phyloP scores from a whole-genome alignment of 64 coral and sea anemone genomes.

The Exaiptasia diaphana region DNA sequence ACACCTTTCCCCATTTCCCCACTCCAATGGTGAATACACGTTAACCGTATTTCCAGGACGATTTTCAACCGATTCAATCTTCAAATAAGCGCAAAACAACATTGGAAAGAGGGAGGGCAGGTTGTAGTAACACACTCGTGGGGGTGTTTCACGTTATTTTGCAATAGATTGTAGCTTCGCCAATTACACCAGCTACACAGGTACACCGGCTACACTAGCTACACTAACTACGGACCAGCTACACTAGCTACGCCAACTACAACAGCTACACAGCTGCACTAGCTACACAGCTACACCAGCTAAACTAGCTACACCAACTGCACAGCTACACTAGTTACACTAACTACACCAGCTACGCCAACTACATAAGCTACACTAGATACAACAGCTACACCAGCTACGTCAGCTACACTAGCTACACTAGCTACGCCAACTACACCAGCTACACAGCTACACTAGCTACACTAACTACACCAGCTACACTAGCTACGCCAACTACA shows the following conservation, averaged over 20 bases:
- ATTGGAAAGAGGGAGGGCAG: not conserved
- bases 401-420: not conserved
- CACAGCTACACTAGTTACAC: no score
- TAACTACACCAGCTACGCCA: not conserved
- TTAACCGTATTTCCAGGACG: not conserved
- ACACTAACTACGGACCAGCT: not conserved
- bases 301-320: not conserved
- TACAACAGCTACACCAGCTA: not conserved
- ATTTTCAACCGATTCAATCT: not conserved
- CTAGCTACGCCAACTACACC: not conserved
- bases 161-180: no score
- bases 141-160: no score
- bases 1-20: not conserved
- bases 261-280: not conserved
- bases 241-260: not conserved
- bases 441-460: not conserved
- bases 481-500: not conserved
- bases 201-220: not conserved
- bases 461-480: not conserved
- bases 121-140: no score
- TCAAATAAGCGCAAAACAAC: not conserved
- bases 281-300: not conserved
- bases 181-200: not conserved
- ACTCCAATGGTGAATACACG: not conserved
- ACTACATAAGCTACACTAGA: not conserved